Evolutionary conservation across 2,888 invertebrate genomes (phyloP).

Genomic region (Drosophila histrio): DNA sequence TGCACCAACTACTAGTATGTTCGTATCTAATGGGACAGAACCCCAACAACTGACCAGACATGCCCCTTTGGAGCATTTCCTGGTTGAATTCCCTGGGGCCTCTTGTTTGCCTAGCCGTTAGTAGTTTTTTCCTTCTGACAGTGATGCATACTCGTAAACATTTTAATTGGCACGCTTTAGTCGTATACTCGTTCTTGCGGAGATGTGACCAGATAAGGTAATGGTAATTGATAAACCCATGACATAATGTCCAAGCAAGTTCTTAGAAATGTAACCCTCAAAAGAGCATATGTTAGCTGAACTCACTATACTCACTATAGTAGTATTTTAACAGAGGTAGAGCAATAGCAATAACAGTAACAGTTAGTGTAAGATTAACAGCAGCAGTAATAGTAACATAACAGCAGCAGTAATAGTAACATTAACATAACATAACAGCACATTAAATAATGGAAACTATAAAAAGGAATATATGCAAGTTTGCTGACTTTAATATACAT

Average conservation of each 20-base stretch:
- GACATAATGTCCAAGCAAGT: background rate
- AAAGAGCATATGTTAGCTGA: background rate
- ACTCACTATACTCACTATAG: background rate
- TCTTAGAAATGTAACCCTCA: background rate
- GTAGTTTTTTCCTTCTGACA: conserved; percentile 17
- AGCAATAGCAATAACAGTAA: background rate
- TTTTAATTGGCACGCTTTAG: conserved; percentile 65
- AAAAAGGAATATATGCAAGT: too few species aligned
- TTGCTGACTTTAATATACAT: background rate
- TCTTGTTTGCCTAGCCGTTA: conserved; percentile 9
- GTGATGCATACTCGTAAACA: conserved; percentile 57
- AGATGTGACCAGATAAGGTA: conserved; percentile 60
- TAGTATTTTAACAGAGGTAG: background rate
- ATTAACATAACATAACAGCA: background rate
- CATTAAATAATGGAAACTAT: background rate
- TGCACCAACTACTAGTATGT: conserved; percentile 22
- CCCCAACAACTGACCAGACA: conserved; percentile 21
- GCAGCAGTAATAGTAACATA: background rate
- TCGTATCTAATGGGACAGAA: conserved; percentile 12
- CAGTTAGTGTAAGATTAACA: background rate
- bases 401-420: background rate
- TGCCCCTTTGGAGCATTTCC: conserved; percentile 33
- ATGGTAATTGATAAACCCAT: conserved; percentile 65
- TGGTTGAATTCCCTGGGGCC: conserved; percentile 28
- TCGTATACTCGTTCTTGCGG: conserved; percentile 15